Evolutionary conservation across 2,113 vertebrate genomes (phyloP).

Genomic region (rat (Rattus norvegicus)): DNA sequence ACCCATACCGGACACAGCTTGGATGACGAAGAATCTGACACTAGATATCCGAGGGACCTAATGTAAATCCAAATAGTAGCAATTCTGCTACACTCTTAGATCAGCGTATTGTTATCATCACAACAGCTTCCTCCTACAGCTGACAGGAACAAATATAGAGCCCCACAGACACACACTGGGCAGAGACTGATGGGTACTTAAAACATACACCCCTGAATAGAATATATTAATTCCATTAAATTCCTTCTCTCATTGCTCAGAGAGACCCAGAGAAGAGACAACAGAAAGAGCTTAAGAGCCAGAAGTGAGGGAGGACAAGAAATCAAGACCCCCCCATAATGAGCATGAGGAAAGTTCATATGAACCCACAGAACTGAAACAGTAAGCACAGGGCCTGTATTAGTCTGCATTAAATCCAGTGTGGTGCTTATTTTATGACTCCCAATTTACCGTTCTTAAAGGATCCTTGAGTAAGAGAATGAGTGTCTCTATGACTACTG

Average conservation of each 20-base stretch:
- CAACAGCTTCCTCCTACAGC: not conserved
- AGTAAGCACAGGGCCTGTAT: not conserved
- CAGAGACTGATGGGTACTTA: not conserved
- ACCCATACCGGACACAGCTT: not conserved
- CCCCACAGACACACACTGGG: not conserved
- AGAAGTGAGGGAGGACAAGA: not conserved
- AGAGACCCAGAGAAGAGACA: not conserved
- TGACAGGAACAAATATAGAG: not conserved
- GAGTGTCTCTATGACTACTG: not conserved
- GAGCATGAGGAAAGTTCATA: not conserved
- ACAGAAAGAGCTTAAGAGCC: not conserved
- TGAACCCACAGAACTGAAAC: not conserved
- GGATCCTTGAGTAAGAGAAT: not conserved
- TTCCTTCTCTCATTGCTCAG: not conserved
- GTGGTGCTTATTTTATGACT: not conserved
- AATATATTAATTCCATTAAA: not conserved
- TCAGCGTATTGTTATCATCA: not conserved
- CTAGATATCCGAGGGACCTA: not conserved
- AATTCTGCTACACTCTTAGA: not conserved
- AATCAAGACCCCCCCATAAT: not conserved
- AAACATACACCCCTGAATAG: not conserved
- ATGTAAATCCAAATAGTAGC: not conserved
- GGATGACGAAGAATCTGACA: not conserved
- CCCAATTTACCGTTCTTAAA: not conserved
- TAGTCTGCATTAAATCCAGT: not conserved